Evolutionary conservation across 2,888 invertebrate genomes (phyloP).

Genomic region (Uloborus plumipes): DNA sequence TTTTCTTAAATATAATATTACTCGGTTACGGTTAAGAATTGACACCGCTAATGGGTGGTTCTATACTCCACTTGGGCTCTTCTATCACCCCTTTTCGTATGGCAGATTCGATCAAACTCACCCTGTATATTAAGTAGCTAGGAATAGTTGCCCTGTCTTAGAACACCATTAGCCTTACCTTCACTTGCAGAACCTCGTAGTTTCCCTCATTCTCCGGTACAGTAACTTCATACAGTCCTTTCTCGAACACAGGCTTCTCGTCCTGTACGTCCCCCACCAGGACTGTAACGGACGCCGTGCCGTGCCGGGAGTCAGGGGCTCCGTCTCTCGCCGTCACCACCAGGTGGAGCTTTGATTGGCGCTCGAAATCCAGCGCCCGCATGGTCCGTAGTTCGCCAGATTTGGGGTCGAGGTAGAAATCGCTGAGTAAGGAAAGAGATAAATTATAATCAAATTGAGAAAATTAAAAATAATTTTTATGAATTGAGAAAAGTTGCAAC

Average conservation of each 20-base stretch:
- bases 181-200: conserved; percentile 83
- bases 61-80: no score
- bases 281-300: conserved; percentile 90
- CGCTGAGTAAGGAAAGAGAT: conserved; percentile 15
- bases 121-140: no score
- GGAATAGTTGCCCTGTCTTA: no score
- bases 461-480: no score
- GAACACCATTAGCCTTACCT: no score
- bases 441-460: not conserved
- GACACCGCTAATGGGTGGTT: no score
- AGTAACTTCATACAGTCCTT: conserved; percentile 80
- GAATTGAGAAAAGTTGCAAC: no score
- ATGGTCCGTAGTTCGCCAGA: conserved; percentile 85
- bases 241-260: conserved; percentile 84
- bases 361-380: conserved; percentile 84
- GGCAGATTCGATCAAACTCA: no score
- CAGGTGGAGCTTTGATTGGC: conserved; percentile 82
- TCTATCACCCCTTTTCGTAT: no score
- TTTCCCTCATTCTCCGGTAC: conserved; percentile 90
- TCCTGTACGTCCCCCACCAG: conserved; percentile 85
- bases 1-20: no score
- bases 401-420: conserved; percentile 88
- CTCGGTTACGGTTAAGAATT: no score
- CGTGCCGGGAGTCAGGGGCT: conserved; percentile 85
- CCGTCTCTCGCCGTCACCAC: conserved; percentile 91